Percentiles rank a stretch among this genome's conserved stretches.
Evolutionary conservation across 2,888 invertebrate species (phyloP).

Genomic region (Melipona bicolor): DNA sequence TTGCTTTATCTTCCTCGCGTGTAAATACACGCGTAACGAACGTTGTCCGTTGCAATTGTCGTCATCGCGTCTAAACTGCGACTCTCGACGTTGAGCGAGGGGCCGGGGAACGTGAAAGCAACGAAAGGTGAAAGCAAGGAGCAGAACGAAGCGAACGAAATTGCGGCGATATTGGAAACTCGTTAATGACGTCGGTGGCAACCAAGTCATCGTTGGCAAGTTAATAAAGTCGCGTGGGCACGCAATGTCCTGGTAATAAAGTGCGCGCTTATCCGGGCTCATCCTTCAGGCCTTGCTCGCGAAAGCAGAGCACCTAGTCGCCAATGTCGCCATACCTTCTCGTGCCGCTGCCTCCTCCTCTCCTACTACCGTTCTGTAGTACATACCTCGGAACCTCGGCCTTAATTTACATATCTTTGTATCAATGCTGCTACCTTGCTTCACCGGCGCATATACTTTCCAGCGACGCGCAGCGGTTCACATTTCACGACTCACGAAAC

Average conservation of each 20-base stretch:
- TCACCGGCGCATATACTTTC: slow-evolving; percentile 69
- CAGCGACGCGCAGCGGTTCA: slow-evolving; percentile 66
- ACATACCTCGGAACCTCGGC: slow-evolving; percentile 58
- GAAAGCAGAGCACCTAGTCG: slow-evolving; percentile 61
- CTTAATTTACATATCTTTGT: slow-evolving; percentile 77
- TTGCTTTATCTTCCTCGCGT: neutral
- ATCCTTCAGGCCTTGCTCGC: slow-evolving; percentile 64
- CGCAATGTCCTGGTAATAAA: slow-evolving; percentile 66
- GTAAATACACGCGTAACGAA: neutral
- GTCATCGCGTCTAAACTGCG: neutral
- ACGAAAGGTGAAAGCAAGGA: slow-evolving; percentile 4
- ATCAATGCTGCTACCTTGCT: slow-evolving; percentile 74
- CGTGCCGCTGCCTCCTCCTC: slow-evolving; percentile 35
- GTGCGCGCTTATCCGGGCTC: slow-evolving; percentile 67
- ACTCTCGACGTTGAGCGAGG: no score
- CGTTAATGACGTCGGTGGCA: slow-evolving; percentile 63
- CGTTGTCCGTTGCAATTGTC: no score
- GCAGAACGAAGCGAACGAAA: neutral
- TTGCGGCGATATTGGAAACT: slow-evolving; percentile 39
- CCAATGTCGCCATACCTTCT: slow-evolving; percentile 47
- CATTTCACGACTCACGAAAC: slow-evolving; percentile 61
- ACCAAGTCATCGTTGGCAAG: slow-evolving; percentile 70
- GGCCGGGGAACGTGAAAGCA: neutral
- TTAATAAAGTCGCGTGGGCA: slow-evolving; percentile 76
- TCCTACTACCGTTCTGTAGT: slow-evolving; percentile 54